Percentiles rank a stretch among this genome's conserved stretches.
These are phyloP conservation scores for Scaptomyza montana DNA, from an alignment of 1,140 invertebrate species.

Conservation along the genomic window DNA sequence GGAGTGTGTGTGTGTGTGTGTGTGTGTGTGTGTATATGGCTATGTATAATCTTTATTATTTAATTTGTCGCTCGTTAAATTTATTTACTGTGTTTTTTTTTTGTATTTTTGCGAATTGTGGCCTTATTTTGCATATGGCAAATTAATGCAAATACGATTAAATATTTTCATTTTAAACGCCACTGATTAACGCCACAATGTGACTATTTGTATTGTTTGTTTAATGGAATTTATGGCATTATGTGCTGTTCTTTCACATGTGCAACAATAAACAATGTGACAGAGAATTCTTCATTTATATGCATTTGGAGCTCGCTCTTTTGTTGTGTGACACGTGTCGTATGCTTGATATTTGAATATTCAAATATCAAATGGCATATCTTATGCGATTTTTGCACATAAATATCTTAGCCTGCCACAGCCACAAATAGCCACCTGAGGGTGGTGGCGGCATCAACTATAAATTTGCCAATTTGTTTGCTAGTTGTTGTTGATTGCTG, in stretches of 20 bases:
- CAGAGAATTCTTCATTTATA: conserved; percentile 2
- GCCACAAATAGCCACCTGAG: neutral
- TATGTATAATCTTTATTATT: conserved; percentile 68
- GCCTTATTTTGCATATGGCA: conserved; percentile 31
- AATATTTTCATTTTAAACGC: conserved; percentile 63
- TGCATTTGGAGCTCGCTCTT: neutral
- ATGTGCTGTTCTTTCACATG: neutral
- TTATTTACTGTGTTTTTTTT: conserved; percentile 42
- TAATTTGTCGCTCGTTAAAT: conserved; percentile 60
- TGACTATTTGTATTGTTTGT: conserved; percentile 40
- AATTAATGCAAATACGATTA: conserved; percentile 74
- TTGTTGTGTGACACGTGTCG: conserved; percentile 14
- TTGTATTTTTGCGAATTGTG: conserved; percentile 3
- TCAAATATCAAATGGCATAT: conserved; percentile 4
- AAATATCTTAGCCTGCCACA: neutral
- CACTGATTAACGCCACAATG: conserved; percentile 49
- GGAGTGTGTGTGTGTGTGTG: conserved; percentile 23
- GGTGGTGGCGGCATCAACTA: neutral
- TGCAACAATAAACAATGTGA: neutral
- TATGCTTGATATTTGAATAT: conserved; percentile 32
- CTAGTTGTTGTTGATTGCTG: neutral
- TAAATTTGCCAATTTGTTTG: conserved; percentile 5
- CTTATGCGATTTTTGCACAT: neutral
- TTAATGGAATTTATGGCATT: conserved; percentile 18
- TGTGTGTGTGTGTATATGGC: conserved; percentile 21